These are phyloP conservation scores for Ovibos moschatus DNA, from an alignment of 2,113 vertebrate genomes.

Conservation along the genomic window DNA sequence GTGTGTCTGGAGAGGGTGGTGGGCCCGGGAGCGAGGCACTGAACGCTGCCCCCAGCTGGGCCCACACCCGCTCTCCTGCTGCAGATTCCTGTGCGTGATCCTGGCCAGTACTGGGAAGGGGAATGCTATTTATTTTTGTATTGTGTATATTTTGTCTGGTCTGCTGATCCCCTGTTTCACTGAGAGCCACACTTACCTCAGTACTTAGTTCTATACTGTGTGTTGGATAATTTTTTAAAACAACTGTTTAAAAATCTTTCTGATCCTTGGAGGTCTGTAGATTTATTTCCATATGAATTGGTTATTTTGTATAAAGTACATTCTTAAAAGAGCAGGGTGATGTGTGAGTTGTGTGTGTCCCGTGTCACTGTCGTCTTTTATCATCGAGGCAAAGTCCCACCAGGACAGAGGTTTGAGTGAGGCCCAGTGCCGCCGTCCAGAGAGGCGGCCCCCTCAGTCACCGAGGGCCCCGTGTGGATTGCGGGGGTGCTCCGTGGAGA, in stretches of 20 bases:
- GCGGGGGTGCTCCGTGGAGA: fast-evolving
- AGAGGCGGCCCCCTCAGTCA: not conserved
- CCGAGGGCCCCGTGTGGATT: fast-evolving
- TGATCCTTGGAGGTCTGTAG: conserved; percentile 86
- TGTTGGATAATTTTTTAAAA: conserved; percentile 84
- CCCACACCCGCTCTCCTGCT: conserved; percentile 64
- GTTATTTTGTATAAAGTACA: conserved; percentile 90
- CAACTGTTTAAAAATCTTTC: conserved; percentile 82
- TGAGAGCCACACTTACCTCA: conserved; percentile 87
- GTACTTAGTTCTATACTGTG: conserved; percentile 84
- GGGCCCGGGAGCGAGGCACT: not conserved
- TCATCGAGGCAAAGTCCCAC: not conserved
- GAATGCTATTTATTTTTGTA: conserved; percentile 89
- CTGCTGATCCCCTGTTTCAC: conserved; percentile 84
- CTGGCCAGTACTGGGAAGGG: conserved; percentile 83
- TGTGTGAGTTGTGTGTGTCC: conserved; percentile 74
- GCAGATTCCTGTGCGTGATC: conserved; percentile 74
- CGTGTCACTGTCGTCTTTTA: conserved; percentile 48
- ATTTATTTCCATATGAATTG: conserved; percentile 89
- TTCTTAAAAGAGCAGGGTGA: conserved; percentile 84
- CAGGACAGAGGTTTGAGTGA: not conserved
- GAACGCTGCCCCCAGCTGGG: not conserved
- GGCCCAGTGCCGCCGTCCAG: fast-evolving
- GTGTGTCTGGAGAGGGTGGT: not conserved
- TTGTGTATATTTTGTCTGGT: conserved; percentile 87